Percentiles rank a stretch among this genome's conserved stretches.
phyloP scores from a whole-genome alignment of 2,113 vertebrate species.

The Jacana jacana region DNA sequence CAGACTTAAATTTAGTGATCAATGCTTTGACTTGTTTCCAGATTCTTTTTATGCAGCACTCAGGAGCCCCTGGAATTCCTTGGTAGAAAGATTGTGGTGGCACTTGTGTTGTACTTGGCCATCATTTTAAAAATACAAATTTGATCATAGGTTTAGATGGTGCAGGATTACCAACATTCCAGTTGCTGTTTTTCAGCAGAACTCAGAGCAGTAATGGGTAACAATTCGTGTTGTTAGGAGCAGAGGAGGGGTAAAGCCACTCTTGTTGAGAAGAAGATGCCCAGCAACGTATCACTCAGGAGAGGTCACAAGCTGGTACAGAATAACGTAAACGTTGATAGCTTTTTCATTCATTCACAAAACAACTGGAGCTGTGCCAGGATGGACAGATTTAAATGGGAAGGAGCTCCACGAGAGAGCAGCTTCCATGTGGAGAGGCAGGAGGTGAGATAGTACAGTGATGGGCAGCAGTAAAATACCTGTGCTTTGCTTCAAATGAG shows the following conservation, averaged over 20 bases:
- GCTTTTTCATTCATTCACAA: neutral
- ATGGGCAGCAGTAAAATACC: neutral
- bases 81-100: neutral
- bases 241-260: neutral
- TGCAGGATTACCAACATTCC: neutral
- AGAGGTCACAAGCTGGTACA: neutral
- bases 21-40: neutral
- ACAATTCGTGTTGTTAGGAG: neutral
- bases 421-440: neutral
- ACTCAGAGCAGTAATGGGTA: neutral
- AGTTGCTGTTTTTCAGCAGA: neutral
- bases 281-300: accelerated
- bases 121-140: neutral
- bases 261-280: neutral
- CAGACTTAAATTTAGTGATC: neutral
- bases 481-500: neutral
- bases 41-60: neutral
- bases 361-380: neutral
- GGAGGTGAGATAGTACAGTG: neutral
- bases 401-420: neutral
- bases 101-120: neutral
- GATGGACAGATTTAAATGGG: neutral
- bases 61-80: neutral
- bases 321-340: neutral
- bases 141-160: neutral